phyloP scores from a whole-genome alignment of 1,140 invertebrate genomes.

The Brachionus calyciflorus region DNA sequence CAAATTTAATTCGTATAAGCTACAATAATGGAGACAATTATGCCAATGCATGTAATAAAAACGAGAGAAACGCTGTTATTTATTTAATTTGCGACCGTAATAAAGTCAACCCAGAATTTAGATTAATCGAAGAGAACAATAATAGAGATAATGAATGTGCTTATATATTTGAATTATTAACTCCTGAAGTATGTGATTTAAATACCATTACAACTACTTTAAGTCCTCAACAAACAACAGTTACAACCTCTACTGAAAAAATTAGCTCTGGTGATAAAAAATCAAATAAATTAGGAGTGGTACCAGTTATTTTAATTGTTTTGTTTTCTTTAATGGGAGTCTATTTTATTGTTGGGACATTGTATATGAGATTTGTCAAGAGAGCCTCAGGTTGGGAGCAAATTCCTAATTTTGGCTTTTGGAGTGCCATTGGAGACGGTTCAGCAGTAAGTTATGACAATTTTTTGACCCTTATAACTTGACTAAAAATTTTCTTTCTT shows the following conservation, averaged over 20 bases:
- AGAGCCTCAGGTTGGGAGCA: constrained; percentile 27
- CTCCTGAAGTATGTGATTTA: neutral
- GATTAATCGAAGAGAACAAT: constrained; percentile 23
- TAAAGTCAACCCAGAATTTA: neutral
- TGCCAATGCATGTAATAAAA: constrained; percentile 17
- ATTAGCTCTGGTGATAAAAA: neutral
- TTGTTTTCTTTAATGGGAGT: neutral
- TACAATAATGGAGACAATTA: constrained; percentile 41
- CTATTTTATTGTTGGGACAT: constrained; percentile 17
- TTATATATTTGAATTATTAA: constrained; percentile 24
- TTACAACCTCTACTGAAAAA: neutral
- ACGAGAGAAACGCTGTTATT: neutral
- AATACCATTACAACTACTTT: neutral
- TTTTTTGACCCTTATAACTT: neutral
- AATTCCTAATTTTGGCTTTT: constrained; percentile 42
- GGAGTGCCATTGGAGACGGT: constrained; percentile 4
- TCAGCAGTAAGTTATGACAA: neutral
- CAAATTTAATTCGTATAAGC: neutral
- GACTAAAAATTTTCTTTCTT: neutral
- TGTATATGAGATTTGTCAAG: constrained; percentile 45
- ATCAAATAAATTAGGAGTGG: constrained; percentile 29
- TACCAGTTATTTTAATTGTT: constrained; percentile 38
- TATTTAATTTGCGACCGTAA: constrained; percentile 19
- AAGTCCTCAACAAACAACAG: neutral
- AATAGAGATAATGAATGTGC: neutral